phyloP scores from a whole-genome alignment of 2,113 vertebrate genomes.

The Anhinga rufa region DNA sequence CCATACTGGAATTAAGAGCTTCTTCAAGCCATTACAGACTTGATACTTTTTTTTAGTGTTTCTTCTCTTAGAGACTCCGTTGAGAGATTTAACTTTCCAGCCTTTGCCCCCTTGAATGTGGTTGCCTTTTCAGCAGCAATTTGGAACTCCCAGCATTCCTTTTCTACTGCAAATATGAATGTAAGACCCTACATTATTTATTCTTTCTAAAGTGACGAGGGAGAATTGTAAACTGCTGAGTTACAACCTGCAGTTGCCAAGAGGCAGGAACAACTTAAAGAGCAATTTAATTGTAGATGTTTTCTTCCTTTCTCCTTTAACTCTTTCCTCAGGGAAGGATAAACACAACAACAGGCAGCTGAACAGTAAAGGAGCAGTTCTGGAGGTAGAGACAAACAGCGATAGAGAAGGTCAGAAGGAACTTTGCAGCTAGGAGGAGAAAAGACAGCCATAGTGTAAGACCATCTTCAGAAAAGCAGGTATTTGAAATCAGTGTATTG shows the following conservation, averaged over 20 bases:
- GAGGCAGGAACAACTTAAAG: slow-evolving; percentile 19
- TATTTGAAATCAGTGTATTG: not conserved
- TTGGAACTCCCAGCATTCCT: not conserved
- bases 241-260: slow-evolving; percentile 5
- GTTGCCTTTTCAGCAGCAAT: not conserved
- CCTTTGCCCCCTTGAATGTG: not conserved
- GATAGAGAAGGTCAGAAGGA: not conserved
- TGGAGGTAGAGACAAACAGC: not conserved
- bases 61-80: not conserved
- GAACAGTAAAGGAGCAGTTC: not conserved
- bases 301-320: slow-evolving; percentile 8
- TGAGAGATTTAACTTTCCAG: not conserved
- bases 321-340: slow-evolving; percentile 22
- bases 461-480: not conserved
- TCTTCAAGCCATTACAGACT: not conserved
- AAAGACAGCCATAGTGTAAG: not conserved
- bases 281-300: slow-evolving; percentile 31
- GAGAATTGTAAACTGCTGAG: slow-evolving; percentile 18
- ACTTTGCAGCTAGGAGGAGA: not conserved
- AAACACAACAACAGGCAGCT: not conserved
- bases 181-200: slow-evolving; percentile 4
- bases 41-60: not conserved
- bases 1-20: not conserved
- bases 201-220: not conserved
- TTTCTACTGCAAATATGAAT: slow-evolving; percentile 7